Evolutionary conservation across 2,888 invertebrate genomes (phyloP).

Genomic region (Gymnosoma rotundatum): DNA sequence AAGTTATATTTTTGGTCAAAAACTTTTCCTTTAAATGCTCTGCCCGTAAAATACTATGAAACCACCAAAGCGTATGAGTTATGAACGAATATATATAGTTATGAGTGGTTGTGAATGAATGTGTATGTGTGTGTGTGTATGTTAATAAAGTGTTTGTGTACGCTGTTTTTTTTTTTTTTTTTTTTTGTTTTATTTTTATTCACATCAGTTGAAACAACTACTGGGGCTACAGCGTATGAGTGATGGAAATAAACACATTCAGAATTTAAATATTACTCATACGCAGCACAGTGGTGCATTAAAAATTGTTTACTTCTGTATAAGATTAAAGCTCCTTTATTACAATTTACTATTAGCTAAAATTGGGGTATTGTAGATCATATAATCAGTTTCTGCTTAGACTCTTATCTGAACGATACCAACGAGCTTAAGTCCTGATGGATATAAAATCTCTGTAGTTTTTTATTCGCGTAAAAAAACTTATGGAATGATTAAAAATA

Average conservation of each 20-base stretch:
- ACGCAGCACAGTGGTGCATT: slow-evolving; percentile 20
- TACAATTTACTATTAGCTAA: no score
- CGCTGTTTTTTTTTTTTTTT: neutral
- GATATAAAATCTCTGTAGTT: no score
- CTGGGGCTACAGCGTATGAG: slow-evolving; percentile 40
- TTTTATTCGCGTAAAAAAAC: no score
- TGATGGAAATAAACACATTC: slow-evolving; percentile 43
- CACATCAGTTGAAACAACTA: slow-evolving; percentile 32
- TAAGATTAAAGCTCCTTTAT: no score
- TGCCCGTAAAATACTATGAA: slow-evolving; percentile 57
- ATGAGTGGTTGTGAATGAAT: neutral
- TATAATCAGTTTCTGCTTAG: no score
- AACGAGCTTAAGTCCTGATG: no score
- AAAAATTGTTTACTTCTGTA: no score
- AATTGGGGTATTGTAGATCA: no score
- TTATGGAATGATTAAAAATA: no score
- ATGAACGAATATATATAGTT: slow-evolving; percentile 43
- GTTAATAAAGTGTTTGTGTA: neutral
- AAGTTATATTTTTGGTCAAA: slow-evolving; percentile 50
- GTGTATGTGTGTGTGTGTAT: neutral
- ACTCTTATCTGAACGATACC: no score
- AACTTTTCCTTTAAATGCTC: slow-evolving; percentile 59
- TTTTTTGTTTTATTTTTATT: neutral
- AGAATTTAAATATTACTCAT: slow-evolving; percentile 16
- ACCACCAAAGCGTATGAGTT: slow-evolving; percentile 61